Evolutionary conservation across 2,113 vertebrate genomes (phyloP), one percentile per base, ranked within the genome.

Genomic region (Rhodinocichla rosea): DNA sequence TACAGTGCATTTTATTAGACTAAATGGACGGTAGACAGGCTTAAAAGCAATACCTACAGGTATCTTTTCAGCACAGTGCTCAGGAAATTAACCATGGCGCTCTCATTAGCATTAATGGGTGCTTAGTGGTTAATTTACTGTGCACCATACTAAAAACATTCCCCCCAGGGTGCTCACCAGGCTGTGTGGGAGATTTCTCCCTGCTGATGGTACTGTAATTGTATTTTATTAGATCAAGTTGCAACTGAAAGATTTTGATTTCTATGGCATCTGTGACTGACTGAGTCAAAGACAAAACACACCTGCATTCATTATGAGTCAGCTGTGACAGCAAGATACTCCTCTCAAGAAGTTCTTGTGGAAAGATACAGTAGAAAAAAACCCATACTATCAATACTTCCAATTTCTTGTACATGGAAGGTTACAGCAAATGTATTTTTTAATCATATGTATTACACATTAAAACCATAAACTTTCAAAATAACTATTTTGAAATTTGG

Each of bases 71-170:
- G 88, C 82, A 90, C 76, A 95, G 60, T 90, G 94, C 92, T 95
- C 92, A 95, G 92, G 94, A 96, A 97, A 97, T 94, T 91, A 97
- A 86, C 88, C 90, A 86, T 96, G 96, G 90, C 90, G 88, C 83
- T 92, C 94, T 97, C 93, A 96, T 97, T 96, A 96, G 18, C 94
- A 95, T 94, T 96, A 95, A 97, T 97, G 92, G 82, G 60, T 95
- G 88, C 68, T 94, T 93, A 90, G 94, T 83, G 92, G 39, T 65
- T 96, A 97, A 97, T 96, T 96, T 96, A 90, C 88, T 95, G 87
- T 86, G 75, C 42, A 88, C 60, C 33, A 86, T 2, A 23, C 47
- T 95, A 92, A 91, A 95, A 95, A 93, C 80, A 83, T 83, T 93
- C 22, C 60, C 93, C 60, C 88, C 68, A 90, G 94, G 73, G 85